Base-by-base conservation (phyloP, 2,113 vertebrate genomes). In the Neomonachus schauinslandi region DNA sequence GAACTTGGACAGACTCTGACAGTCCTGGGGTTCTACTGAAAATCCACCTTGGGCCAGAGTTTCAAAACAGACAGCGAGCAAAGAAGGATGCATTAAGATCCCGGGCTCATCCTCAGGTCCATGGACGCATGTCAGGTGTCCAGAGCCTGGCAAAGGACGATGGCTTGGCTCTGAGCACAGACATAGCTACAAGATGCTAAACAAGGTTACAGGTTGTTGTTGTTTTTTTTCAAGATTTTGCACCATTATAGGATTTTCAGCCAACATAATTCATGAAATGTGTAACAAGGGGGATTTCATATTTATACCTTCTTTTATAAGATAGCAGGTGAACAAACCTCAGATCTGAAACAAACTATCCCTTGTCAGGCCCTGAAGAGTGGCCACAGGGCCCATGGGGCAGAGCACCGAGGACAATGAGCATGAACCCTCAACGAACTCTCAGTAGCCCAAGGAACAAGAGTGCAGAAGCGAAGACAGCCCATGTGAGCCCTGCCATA, bases 271-370 rank as follows among this genome's bases (percentile, higher is more conserved):
- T 94, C 77, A 67, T 81, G 61, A 93, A 91, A 42, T 71, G 19
- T 71, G 7, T 72, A 84, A 77, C 90, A 90, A 85, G 42, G 14
- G 24, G 8, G 42, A 63, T 31, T 72, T 83, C 19, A 63, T 84
- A 95, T 76, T 71, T 84, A 85, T 53, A 22, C 13, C 21, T 84
- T 91, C 63, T 71, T 65, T 92, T 76, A 57, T 69, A 96, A 96
- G 80, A 67, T 11, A 36, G 59, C 42, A 24, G n/a, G 90, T 76
- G 24, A 89, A 55, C 33, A 42, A 86, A 80, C 10, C 16, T 63
- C 92, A 76, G 46, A 57, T 19, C 19, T 15, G 7, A 69, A 79
- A 84, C 28, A 53, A 92, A 83, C 2, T 12, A 31, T 51, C 14
- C 16, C 46, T 14, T 46, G 1, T 55, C 53, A 49, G 11, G 46